Base-by-base conservation (phyloP, 2,113 vertebrate species). In the Menidia beryllina region DNA sequence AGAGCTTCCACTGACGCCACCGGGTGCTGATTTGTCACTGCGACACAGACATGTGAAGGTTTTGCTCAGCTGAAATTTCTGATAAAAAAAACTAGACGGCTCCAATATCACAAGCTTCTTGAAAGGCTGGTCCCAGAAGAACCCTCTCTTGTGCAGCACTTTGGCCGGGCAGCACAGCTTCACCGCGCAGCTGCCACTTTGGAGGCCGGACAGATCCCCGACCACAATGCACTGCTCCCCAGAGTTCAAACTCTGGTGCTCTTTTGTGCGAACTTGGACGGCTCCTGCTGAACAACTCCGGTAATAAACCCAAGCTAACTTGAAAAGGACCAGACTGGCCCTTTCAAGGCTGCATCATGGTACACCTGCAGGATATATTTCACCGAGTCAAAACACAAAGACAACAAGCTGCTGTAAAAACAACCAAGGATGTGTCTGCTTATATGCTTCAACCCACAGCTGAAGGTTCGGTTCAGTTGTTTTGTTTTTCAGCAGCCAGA, bases 171-270 rank as follows among this genome's bases (percentile, higher is more conserved):
- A 21, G 54, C 25, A 52, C 57, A 39, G 17, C 59, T 83, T 77
- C 56, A 76, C 30, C 72, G 52, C 34, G 10, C 87, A 88, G 82
- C 89, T 90, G 89, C 86, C 79, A 75, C 62, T 78, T 86, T 89
- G 84, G 86, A 88, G 52, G 61, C 55, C 13, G 34, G 72, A 88
- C 89, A 85, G 71, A 84, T 50, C 69, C n/a, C 69, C 34, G 53
- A 69, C 83, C 75, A 87, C 74, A 86, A 90, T 79, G 84, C 83
- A 82, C 73, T 83, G 77, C 72, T 77, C 62, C 65, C 77, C 70
- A 74, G 69, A 72, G 76, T 69, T 59, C 62, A 24, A 53, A 84
- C 65, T 64, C 84, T 41, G 52, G 61, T n/a, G 62, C 38, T 81
- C 70, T 53, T 84, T 86, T 89, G 84, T 87, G 75, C 41, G 64